These are phyloP conservation scores for Melanotaenia pygmaea DNA, from an alignment of 2,797 vertebrate genomes.

Conservation along the genomic window DNA sequence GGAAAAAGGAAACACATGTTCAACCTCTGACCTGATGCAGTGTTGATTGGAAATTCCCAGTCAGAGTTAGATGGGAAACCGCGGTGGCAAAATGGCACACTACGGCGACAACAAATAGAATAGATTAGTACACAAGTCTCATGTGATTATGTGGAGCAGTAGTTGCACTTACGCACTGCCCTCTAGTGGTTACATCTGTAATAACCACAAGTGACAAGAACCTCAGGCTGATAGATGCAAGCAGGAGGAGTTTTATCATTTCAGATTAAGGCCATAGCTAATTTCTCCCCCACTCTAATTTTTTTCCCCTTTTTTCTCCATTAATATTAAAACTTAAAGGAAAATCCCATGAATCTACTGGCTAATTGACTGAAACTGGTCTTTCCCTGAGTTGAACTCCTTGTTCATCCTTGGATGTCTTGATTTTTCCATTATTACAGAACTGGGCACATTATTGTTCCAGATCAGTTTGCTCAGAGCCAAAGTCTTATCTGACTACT, in stretches of 20 bases:
- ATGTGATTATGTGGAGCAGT: constrained; percentile 19
- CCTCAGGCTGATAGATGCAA: constrained; percentile 17
- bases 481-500: constrained; percentile 40
- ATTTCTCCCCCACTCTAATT: neutral
- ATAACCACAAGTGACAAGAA: neutral
- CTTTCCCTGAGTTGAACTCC: constrained; percentile 22
- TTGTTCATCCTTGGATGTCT: constrained; percentile 38
- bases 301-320: neutral
- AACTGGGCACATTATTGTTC: constrained; percentile 52
- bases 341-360: neutral
- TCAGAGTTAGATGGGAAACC: constrained; percentile 12
- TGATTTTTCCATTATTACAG: constrained; percentile 31
- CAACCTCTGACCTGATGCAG: constrained; percentile 45
- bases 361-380: constrained; percentile 19
- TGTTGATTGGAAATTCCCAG: constrained; percentile 17
- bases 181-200: constrained; percentile 59
- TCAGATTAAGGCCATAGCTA: constrained; percentile 6
- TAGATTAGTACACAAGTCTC: constrained; percentile 29
- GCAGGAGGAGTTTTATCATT: neutral
- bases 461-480: constrained; percentile 49
- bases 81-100: constrained; percentile 27
- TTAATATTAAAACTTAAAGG: constrained; percentile 10
- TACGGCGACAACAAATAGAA: constrained; percentile 23
- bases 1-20: constrained; percentile 24
- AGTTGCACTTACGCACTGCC: constrained; percentile 61